A percentile compares a stretch with the other conserved stretches of the same genome.
These are phyloP conservation scores for Calephelis virginiensis DNA, from an alignment of 1,140 invertebrate genomes.

Conservation along the genomic window DNA sequence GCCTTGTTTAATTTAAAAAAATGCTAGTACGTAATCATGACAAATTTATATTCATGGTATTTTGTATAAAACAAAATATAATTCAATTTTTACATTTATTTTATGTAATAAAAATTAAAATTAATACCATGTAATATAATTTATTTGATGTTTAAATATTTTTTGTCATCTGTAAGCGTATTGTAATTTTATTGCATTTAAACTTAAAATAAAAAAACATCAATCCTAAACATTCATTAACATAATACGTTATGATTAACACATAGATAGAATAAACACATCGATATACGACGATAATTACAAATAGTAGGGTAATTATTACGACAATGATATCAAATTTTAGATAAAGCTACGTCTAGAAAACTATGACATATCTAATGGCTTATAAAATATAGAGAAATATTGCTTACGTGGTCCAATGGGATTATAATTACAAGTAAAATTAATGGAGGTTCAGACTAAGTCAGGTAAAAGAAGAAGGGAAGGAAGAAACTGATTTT, in stretches of 20 bases:
- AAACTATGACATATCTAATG: slow-evolving; percentile 56
- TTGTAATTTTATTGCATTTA: no score
- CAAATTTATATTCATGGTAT: no score
- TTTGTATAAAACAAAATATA: no score
- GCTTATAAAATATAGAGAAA: slow-evolving; percentile 62
- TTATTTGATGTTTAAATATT: no score
- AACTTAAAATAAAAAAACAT: no score
- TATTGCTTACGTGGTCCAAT: slow-evolving; percentile 76
- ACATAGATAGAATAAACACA: slow-evolving; percentile 4
- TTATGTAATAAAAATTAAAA: no score
- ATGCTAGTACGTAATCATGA: no score
- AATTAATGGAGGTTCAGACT: slow-evolving; percentile 53
- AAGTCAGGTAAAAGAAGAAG: slow-evolving; percentile 15
- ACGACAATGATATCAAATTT: slow-evolving; percentile 62
- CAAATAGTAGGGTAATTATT: slow-evolving; percentile 25
- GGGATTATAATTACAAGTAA: slow-evolving; percentile 62
- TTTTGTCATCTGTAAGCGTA: no score
- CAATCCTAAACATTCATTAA: no score
- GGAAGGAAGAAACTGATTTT: not conserved
- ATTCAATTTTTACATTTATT: no score
- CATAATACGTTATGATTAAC: not conserved
- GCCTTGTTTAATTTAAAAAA: no score
- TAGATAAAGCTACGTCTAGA: slow-evolving; percentile 66
- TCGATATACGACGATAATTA: slow-evolving; percentile 6
- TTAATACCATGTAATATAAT: no score